These are phyloP conservation scores for Danionella cerebrum DNA, from an alignment of 2,113 vertebrate species.

Conservation along the genomic window DNA sequence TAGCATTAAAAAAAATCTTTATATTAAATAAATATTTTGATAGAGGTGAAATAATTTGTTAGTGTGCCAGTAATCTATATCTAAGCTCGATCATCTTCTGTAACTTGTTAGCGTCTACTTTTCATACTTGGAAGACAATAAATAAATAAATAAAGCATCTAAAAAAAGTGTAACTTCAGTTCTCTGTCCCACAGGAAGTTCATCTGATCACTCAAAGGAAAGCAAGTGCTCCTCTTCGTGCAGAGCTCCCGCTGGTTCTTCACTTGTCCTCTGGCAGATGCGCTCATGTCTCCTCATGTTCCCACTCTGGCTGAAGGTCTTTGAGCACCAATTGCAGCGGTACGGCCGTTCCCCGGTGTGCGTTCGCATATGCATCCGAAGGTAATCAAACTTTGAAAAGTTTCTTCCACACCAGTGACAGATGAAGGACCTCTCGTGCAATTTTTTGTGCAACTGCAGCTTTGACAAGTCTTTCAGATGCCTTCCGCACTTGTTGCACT, in stretches of 20 bases:
- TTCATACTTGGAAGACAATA: not conserved
- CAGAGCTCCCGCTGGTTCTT: slow-evolving; percentile 54
- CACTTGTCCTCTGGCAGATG: slow-evolving; percentile 57
- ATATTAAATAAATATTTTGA: no score
- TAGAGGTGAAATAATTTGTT: no score
- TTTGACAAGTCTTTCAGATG: slow-evolving; percentile 44
- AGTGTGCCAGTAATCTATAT: no score
- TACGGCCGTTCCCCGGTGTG: slow-evolving; percentile 65
- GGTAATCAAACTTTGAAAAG: slow-evolving; percentile 63
- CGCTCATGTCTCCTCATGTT: slow-evolving; percentile 61
- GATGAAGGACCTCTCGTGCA: slow-evolving; percentile 55
- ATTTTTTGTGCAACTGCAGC: slow-evolving; percentile 56
- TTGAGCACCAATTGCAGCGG: slow-evolving; percentile 63
- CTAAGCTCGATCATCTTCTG: no score
- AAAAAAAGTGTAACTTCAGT: not conserved
- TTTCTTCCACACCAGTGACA: slow-evolving; percentile 66
- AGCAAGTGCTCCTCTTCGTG: not conserved
- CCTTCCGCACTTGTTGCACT: slow-evolving; percentile 57
- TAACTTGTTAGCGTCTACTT: not conserved
- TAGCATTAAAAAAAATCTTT: no score
- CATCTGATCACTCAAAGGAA: slow-evolving; percentile 3
- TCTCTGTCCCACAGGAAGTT: not conserved
- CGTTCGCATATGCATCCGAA: slow-evolving; percentile 64
- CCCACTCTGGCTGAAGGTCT: slow-evolving; percentile 63
- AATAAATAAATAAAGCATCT: not conserved